Evolutionary conservation across 2,113 vertebrate species (phyloP), one percentile per base, ranked within the genome.

Genomic region (Plestiodon gilberti): DNA sequence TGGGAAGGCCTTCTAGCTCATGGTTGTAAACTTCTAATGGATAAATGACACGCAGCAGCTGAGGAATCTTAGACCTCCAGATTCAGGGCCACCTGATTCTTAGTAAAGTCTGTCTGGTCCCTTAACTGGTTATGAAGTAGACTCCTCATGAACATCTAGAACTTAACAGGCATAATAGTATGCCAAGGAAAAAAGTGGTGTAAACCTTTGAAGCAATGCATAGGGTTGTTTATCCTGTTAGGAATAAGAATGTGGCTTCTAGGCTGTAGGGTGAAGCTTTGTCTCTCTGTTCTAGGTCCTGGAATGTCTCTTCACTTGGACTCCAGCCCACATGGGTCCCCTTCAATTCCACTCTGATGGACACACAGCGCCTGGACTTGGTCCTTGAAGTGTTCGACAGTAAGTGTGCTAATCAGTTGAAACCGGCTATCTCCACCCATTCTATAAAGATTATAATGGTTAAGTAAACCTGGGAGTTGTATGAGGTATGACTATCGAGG

Each of bases 261-360:
- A 25, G 57, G 35, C 23, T 79, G 28, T 38, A 62, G 22, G 38
- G 35, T 57, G 55, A 33, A 62, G 48, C 13, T n/a, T 30, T 52
- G 2, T 0, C 25, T 74, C 11, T 43, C 18, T 40, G 17, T 33
- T 0, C 0, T 87, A 92, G 91, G 89, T 83, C 0, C 0, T 89
- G 91, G 35, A 79, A 33, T 0, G 17, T 89, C 14, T 93, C 90
- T 0, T 85, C 79, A 0, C 0, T 15, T 0, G 76, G 61, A 3
- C 0, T 90, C 40, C 86, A 20, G 1, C 91, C 91, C 67, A 79
- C 71, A 3, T 87, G 90, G 91, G 11, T 84, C 38, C 73, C 89
- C 52, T 89, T 78, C 0, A 0, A 15, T 48, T 88, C 84, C 67
- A 89, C 89, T 0, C 0, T 86, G 0, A 6, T 85, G 2, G 84